Conservation (phyloP, 2,888 invertebrate genomes). For the Ornithoptera alexandrae region DNA sequence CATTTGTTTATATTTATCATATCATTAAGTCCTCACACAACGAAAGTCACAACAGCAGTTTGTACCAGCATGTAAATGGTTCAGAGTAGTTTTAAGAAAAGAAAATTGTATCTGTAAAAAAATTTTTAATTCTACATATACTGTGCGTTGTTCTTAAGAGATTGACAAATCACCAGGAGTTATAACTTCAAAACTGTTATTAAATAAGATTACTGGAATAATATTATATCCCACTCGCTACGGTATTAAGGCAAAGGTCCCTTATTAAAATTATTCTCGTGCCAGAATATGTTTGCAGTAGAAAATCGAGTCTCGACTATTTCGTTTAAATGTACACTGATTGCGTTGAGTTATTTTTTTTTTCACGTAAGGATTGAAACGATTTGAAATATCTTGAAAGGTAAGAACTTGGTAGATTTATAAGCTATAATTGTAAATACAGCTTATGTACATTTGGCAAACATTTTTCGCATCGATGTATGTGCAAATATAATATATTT, state of each 20-base stretch:
- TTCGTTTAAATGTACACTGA: constrained; percentile 17
- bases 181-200: constrained; percentile 26
- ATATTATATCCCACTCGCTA: constrained; percentile 8
- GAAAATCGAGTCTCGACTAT: constrained; percentile 11
- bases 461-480: background rate
- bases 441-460: background rate
- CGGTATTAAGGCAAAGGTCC: constrained; percentile 20
- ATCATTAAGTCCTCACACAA: too few species aligned
- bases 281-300: constrained; percentile 23
- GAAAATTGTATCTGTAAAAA: background rate
- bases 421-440: constrained; percentile 7
- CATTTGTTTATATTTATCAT: too few species aligned
- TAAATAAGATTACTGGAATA: constrained; percentile 27
- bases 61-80: too few species aligned
- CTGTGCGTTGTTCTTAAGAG: background rate
- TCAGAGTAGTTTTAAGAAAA: background rate
- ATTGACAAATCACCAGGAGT: constrained; percentile 21
- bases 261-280: constrained; percentile 30
- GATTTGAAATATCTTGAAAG: constrained; percentile 7
- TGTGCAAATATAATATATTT: constrained; percentile 3
- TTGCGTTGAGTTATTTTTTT: constrained; percentile 15
- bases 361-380: constrained; percentile 2
- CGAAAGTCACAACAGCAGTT: too few species aligned
- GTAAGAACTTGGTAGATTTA: constrained; percentile 1
- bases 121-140: background rate